These are phyloP conservation scores for Suillia variegata DNA, from an alignment of 2,888 invertebrate species.

Conservation along the genomic window DNA sequence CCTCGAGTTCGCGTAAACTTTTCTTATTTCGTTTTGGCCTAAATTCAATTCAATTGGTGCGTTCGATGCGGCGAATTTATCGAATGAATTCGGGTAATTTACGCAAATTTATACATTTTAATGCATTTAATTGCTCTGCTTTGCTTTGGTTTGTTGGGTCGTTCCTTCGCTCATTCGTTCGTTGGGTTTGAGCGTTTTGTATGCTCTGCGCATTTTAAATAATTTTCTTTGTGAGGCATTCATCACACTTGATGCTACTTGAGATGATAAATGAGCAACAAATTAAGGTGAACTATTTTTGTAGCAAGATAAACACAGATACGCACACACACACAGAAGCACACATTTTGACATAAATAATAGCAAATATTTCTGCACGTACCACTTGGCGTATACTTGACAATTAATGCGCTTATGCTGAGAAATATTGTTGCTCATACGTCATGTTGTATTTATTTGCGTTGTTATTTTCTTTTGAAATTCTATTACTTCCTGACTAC, in stretches of 20 bases:
- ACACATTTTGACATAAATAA: too few species aligned
- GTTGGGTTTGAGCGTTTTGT: background rate
- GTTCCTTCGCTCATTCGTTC: background rate
- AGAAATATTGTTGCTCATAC: background rate
- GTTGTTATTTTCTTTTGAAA: too few species aligned
- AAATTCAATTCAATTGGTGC: slow-evolving; percentile 2
- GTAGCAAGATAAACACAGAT: too few species aligned
- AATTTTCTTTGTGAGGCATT: background rate
- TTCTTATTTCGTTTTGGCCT: background rate
- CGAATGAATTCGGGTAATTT: too few species aligned
- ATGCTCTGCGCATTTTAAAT: background rate
- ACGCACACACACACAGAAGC: too few species aligned
- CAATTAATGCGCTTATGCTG: background rate
- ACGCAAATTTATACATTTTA: background rate
- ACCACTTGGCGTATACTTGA: slow-evolving; percentile 1
- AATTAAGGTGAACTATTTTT: background rate
- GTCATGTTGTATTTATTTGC: background rate
- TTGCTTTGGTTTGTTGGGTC: too few species aligned
- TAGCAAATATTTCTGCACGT: too few species aligned
- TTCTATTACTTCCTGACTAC: too few species aligned
- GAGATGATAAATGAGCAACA: background rate
- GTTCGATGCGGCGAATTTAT: background rate
- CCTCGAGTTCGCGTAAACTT: background rate
- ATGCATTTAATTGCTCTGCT: background rate
- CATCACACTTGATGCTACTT: background rate